Evolutionary conservation across 2,888 invertebrate species (phyloP).

Genomic region (Malacosoma neustria): DNA sequence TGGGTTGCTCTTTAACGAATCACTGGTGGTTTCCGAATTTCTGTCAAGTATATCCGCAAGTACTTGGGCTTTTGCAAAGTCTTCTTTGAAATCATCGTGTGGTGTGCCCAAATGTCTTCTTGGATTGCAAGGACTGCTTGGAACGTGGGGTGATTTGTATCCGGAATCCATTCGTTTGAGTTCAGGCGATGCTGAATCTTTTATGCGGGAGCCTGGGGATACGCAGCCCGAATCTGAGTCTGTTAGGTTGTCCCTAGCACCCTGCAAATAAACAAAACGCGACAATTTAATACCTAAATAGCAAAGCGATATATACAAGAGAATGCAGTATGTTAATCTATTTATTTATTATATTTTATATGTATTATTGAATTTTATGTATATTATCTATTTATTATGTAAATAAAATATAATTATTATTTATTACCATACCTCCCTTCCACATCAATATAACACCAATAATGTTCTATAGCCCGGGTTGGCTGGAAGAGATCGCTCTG

Average conservation of each 20-base stretch:
- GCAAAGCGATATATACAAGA: too few species aligned
- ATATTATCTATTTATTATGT: too few species aligned
- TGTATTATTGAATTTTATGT: too few species aligned
- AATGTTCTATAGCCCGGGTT: too few species aligned
- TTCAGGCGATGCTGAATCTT: conserved; percentile 69
- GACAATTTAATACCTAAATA: too few species aligned
- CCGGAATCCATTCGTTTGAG: conserved; percentile 72
- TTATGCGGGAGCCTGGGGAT: conserved; percentile 68
- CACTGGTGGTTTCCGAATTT: conserved; percentile 57
- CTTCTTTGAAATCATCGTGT: conserved; percentile 65
- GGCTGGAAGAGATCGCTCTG: too few species aligned
- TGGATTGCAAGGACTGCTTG: conserved; percentile 60
- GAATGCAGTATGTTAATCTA: too few species aligned
- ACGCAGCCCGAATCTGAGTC: conserved; percentile 72
- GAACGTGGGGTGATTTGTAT: conserved; percentile 63
- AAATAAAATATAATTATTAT: too few species aligned
- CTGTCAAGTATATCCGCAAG: conserved; percentile 58
- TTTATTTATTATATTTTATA: too few species aligned
- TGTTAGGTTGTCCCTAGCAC: conserved; percentile 67
- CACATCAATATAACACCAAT: too few species aligned
- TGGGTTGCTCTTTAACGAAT: conserved; percentile 60
- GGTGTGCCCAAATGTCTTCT: conserved; percentile 47
- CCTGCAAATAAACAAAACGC: conserved; percentile 42
- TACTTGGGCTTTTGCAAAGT: conserved; percentile 66
- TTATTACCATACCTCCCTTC: too few species aligned